Evolutionary conservation across 1,140 invertebrate species (phyloP), one percentile per base, ranked within the genome.

Genomic region (Scaptomyza montana): DNA sequence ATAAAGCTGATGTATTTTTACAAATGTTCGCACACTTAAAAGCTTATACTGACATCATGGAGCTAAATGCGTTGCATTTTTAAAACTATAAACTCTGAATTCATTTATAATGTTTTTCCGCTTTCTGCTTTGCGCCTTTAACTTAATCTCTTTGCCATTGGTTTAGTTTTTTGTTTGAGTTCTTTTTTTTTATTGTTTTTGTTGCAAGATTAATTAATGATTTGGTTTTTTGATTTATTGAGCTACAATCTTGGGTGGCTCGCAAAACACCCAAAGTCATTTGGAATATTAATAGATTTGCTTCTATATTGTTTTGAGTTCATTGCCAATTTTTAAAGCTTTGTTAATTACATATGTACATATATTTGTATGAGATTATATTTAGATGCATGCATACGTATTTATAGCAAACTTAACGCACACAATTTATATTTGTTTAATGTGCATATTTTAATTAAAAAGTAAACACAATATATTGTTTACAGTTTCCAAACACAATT

Each of bases 141-240:
- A 59, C 59, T 45, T 45, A 61, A 71, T 21, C 30, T 50, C 41
- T 56, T 55, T 61, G 74, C 53, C 45, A 60, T 77, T 74, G 28
- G 45, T 69, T 68, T 55, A 13, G 36, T 33, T 74, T 68, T 78
- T 53, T 36, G 10, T 57, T 16, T 2, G 2, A 19, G 41, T 47
- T 51, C 36, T 47, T 49, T 59, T 41, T 63, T 49, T 21, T 12
- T 41, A 12, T 6, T 5, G 30, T 56, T 13, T 28, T 16, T 65
- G 25, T 51, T 76, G 39, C 41, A 76, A 76, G 75, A 87, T 79
- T 86, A 82, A 89, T 86, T 87, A 87, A 70, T 55, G 65, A 60
- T 68, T 89, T 82, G 47, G 30, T 45, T 54, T 77, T 45, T 57
- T 84, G 78, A 86, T 86, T 87, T 82, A 86, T 87, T 67, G 7